Conservation (phyloP, 2,797 vertebrate genomes). For the Tarsius wallacei region DNA sequence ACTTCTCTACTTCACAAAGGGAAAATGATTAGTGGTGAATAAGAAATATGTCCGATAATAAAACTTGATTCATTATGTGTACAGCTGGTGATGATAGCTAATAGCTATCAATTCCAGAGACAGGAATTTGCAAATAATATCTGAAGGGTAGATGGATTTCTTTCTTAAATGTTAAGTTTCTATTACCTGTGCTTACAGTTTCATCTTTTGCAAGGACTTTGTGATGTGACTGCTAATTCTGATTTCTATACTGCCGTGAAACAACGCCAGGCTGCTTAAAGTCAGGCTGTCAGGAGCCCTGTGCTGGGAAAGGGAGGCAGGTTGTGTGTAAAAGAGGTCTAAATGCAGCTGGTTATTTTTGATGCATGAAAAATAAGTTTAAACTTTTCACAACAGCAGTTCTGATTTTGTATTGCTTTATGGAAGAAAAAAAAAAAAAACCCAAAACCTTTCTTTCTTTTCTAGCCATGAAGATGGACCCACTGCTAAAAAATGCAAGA, state of each 20-base stretch:
- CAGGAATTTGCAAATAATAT: conserved; percentile 67
- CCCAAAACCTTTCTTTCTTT: conserved; percentile 68
- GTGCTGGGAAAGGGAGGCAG: neutral
- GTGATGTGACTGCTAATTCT: conserved; percentile 13
- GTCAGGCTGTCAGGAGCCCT: accelerated
- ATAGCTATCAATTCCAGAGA: conserved; percentile 77
- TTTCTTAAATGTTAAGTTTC: conserved; percentile 66
- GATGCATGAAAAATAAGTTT: conserved; percentile 42
- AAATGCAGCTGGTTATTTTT: neutral
- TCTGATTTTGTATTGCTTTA: neutral
- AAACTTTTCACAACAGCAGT: neutral
- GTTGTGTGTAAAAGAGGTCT: neutral
- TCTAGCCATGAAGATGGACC: conserved; percentile 92
- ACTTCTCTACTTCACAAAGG: conserved; percentile 23
- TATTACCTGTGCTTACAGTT: conserved; percentile 48
- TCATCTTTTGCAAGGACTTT: conserved; percentile 47
- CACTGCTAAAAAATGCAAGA: conserved; percentile 92
- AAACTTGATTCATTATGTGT: neutral
- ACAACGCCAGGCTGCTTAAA: neutral
- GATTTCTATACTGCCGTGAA: neutral
- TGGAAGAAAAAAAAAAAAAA: too few relatives aligned
- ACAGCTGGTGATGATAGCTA: neutral
- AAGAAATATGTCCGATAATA: conserved; percentile 32
- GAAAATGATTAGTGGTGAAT: neutral
- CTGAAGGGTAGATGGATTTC: conserved; percentile 76